Evolutionary conservation across 2,113 vertebrate species (phyloP), one percentile per base, ranked within the genome.

Genomic region (Archilochus colubris): DNA sequence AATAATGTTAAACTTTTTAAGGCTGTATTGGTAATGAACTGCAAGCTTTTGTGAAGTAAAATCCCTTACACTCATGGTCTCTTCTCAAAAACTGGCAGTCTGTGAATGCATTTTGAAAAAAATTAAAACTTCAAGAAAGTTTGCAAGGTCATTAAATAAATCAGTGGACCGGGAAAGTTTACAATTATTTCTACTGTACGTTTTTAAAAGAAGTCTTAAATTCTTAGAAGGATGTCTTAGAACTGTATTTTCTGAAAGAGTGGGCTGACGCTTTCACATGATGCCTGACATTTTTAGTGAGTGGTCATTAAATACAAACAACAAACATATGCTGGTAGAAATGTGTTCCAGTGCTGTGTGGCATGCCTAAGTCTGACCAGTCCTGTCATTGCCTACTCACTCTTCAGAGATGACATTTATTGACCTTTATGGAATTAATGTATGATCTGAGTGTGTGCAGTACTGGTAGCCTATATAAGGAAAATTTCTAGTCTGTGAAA

Each of bases 251-350:
- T 12, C 58, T 89, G 28, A 48, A 81, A 33, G 18, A 10, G 2
- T 24, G 3, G 4, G 10, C 76, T 67, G 28, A 38, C 5, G 48
- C 12, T 70, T 70, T 63, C 16, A n/a, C 4, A 4, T 36, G 10
- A 3, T 55, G 33, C 9, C 19, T 69, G 27, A 44, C 13, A 40
- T 23, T 44, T 43, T 58, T 20, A 54, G 14, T 13, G 12, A 67
- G 27, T 30, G 33, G 31, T 12, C 22, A 38, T 12, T 72, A 63
- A 61, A 77, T 17, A 5, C 16, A 75, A 67, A 23, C 1, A 48
- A 50, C 44, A 6, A 54, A 55, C 3, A 4, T 5, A 31, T 0
- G 3, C 72, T 50, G 3, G 12, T 33, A 38, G 21, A 13, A 86
- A 43, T 24, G 20, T 14, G 7, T 81, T 91, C 36, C 14, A 69